These are phyloP conservation scores for Antigone vipio DNA, from an alignment of 2,113 vertebrate species.

Conservation along the genomic window DNA sequence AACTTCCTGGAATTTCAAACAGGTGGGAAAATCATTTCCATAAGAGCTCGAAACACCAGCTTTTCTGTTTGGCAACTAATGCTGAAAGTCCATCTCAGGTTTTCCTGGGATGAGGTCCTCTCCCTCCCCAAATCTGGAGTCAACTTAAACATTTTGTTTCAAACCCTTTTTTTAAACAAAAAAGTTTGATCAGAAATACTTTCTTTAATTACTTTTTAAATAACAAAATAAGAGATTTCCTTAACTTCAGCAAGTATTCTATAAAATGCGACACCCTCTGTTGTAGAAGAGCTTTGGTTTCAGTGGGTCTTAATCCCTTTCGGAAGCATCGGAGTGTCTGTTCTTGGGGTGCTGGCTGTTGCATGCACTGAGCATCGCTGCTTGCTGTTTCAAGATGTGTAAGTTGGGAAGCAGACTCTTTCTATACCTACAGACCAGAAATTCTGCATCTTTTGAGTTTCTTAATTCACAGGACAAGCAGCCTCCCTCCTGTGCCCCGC, in stretches of 20 bases:
- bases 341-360: neutral
- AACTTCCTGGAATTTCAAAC: neutral
- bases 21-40: neutral
- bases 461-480: neutral
- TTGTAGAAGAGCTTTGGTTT: neutral
- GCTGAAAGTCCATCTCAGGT: neutral
- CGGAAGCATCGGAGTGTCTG: neutral
- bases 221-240: neutral
- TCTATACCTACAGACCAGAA: neutral
- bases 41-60: neutral
- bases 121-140: neutral
- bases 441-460: neutral
- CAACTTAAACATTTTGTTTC: neutral
- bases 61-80: neutral
- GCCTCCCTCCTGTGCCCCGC: neutral
- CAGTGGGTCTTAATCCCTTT: neutral
- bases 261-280: neutral
- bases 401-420: neutral
- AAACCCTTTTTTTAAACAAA: neutral
- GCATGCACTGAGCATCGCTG: neutral
- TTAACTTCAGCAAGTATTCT: neutral
- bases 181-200: neutral
- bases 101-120: neutral
- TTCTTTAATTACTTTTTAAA: neutral
- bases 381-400: neutral